Base-by-base conservation (phyloP, 1,140 invertebrate species). In the Euura lappo region DNA sequence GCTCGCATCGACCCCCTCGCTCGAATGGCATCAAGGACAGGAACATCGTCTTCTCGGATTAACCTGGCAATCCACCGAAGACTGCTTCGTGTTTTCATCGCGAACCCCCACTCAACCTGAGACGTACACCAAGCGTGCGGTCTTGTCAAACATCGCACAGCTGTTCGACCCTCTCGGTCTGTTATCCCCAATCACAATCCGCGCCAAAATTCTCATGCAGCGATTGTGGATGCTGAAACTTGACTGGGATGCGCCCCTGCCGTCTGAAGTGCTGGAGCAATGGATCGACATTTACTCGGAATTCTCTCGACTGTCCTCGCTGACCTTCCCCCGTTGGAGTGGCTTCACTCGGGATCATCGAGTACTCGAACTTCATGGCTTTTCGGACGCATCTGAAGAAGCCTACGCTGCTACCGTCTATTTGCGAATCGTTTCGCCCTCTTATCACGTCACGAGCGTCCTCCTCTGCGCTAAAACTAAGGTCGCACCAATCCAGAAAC, bases 131-230 rank as follows among this genome's bases (percentile, higher is more conserved):
- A 65, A 69, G 44, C 10, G 66, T 72, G 45, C 69, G 28, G 43
- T 72, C 43, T 6, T 72, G 64, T 42, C 51, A 42, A 0, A 75
- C 51, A 6, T 68, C 67, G 47, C 66, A 7, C 13, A 28, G 13
- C 13, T 68, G 7, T 68, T 68, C 2, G 66, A 68, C 28, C 66
- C 66, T 2, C 66, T 68, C 6, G 66, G 66, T 8, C 44, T 68
- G 66, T 72, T 68, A 60, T 60, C 76, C 5, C n/a, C 45, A 28
- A 70, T 79, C 8, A 77, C 75, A 44, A 73, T 84, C 4, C 71
- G 10, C 44, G 71, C 71, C 4, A 85, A 84, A 76, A 75, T 83
- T 3, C 47, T 80, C 7, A 67, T 84, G 8, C 81, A 84, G 74
- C 10, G 76, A 10, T 46, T 84, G 44, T 83, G 81, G 81, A 45